Base-by-base conservation (phyloP, 92 coral and sea anemone species). In the Actinostola sp. region DNA sequence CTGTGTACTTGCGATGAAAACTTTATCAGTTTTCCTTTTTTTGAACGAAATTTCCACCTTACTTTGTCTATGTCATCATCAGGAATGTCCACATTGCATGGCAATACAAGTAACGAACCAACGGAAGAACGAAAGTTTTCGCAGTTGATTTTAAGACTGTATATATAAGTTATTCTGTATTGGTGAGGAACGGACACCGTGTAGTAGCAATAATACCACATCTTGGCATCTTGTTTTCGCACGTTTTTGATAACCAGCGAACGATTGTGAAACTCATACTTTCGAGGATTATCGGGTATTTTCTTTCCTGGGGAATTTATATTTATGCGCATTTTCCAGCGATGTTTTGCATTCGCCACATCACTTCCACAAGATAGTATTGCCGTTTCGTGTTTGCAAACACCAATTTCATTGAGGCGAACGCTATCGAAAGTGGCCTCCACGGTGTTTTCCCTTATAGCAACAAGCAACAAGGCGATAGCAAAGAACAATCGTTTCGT, bases 251-350 rank as follows among this genome's bases (percentile, higher is more conserved):
- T 17, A 16, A 57, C 27, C 9, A 57, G 29, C 21, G 63, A 57
- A 30, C 19, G 26, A 26, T 57, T 57, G 10, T 20, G 25, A 26
- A 27, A 57, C 8, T 30, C 74, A 31, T 68, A 68, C 49, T 68
- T 68, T 17, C 6, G 13, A 27, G 74, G 39, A 33, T 32, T 52
- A 7, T 27, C 11, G 13, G 74, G 74, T 8, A 68, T 24, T 50
- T 1, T 36, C 31, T 17, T 67, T 29, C 61, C 31, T 39, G 70
- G 48, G 11, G 70, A 19, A 44, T 25, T 53, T 27, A 24, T 1
- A n/a, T n/a, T n/a, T n/a, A n/a, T 52, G 29, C 31, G 2, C 29
- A 68, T 32, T 42, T 23, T 68, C 74, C 74, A 68, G 0, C 74
- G 56, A 51, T 68, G n/a, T 13, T 30, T 10, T 17, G 58, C 17